These are phyloP conservation scores for Leptinotarsa rubiginosa DNA, from an alignment of 2,888 invertebrate genomes.

Conservation along the genomic window DNA sequence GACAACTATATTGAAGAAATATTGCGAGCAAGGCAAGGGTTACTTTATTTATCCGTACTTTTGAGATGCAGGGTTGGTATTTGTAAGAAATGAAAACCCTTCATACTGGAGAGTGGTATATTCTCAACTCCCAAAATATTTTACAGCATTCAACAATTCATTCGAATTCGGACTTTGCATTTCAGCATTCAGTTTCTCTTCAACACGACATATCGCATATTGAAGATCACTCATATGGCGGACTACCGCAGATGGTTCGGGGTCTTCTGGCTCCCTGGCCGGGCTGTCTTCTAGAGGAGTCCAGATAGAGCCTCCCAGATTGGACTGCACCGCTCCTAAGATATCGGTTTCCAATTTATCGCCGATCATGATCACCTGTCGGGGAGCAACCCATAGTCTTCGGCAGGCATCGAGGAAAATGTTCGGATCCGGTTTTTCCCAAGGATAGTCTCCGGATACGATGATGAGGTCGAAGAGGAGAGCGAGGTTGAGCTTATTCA, in stretches of 20 bases:
- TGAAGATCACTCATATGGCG: background rate
- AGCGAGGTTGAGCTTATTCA: constrained; percentile 76
- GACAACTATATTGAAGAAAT: too few species aligned
- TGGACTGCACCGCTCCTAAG: constrained; percentile 81
- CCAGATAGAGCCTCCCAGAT: constrained; percentile 83
- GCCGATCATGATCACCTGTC: constrained; percentile 83
- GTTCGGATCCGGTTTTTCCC: constrained; percentile 87
- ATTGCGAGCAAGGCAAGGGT: too few species aligned
- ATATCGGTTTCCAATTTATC: constrained; percentile 91
- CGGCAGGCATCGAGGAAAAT: constrained; percentile 87
- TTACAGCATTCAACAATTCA: too few species aligned
- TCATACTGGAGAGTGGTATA: too few species aligned
- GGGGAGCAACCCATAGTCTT: constrained; percentile 78
- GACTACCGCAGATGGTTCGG: constrained; percentile 75
- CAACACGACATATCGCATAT: background rate
- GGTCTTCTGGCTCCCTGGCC: constrained; percentile 61
- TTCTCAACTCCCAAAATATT: too few species aligned
- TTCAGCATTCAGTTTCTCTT: background rate
- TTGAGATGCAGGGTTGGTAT: too few species aligned
- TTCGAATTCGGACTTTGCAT: background rate
- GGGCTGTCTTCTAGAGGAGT: constrained; percentile 72
- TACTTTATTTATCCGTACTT: too few species aligned
- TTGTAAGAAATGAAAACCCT: too few species aligned
- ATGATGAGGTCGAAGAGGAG: constrained; percentile 83
- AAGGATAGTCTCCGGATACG: constrained; percentile 86